Base-by-base conservation (phyloP, 1,140 invertebrate species). In the Papilio glaucus region DNA sequence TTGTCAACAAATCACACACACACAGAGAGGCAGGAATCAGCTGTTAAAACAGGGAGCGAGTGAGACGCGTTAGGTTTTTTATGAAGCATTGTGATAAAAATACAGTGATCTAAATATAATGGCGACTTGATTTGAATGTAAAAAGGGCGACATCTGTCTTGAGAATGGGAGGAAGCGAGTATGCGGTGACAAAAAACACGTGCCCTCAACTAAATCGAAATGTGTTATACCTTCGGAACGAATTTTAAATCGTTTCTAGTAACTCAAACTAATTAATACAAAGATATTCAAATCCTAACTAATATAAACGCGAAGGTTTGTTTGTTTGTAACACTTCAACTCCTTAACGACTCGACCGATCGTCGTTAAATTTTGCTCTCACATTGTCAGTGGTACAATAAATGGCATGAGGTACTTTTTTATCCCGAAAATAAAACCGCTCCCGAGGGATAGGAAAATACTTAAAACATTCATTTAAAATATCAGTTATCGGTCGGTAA, bases 51-150 rank as follows among this genome's bases (percentile, higher is more conserved):
- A 69, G 41, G 65, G 65, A 69, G 63, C 63, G 63, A 63, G 61
- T 37, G 65, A 21, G 49, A 53, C 49, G 41, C 42, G 65, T 12
- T 13, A 0, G 26, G 38, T 69, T 69, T 69, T 69, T 69, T 69
- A 38, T 49, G 5, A 13, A 18, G 41, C 65, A 49, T 69, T 69
- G 65, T 69, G 18, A 42, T 24, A 45, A 67, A 69, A 69, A 49
- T 33, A 69, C 42, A 45, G 62, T 75, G 74, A 75, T 75, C 74
- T 75, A 75, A 75, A 75, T 75, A 75, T 75, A 75, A 75, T 75
- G 60, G 72, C 45, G 45, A 68, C 73, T 69, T 69, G 65, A 75
- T 75, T 75, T 69, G 62, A 72, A 75, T 75, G 57, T 39, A 53
- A 63, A 53, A 72, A 39, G 39, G 62, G 65, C 65, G 41, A 69